phyloP scores from a whole-genome alignment of 2,888 invertebrate genomes.

The Zaprionus obscuricornis region DNA sequence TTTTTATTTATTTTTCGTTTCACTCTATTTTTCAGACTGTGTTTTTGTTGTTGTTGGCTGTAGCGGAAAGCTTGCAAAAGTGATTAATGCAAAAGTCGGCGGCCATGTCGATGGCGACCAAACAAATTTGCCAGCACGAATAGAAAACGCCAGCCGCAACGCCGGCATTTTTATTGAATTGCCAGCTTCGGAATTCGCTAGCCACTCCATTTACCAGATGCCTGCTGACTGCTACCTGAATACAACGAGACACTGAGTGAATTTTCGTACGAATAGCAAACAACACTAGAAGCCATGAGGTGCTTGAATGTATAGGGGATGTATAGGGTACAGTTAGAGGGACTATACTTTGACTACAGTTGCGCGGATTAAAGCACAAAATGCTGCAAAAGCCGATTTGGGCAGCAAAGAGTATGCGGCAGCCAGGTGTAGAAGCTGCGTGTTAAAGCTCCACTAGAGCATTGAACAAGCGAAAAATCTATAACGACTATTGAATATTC shows the following conservation, averaged over 20 bases:
- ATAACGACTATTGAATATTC: no score
- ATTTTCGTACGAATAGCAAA: constrained; percentile 9
- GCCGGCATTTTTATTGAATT: constrained; percentile 72
- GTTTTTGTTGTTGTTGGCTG: constrained; percentile 24
- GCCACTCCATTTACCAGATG: constrained; percentile 61
- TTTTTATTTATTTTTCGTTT: constrained; percentile 16
- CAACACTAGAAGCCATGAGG: neutral
- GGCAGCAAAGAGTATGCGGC: constrained; percentile 29
- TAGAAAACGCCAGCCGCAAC: constrained; percentile 59
- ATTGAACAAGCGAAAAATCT: no score
- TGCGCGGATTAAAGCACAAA: constrained; percentile 68
- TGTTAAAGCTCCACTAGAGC: constrained; percentile 36
- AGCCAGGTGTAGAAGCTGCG: constrained; percentile 23
- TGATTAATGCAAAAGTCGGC: constrained; percentile 75
- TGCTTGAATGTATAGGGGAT: neutral
- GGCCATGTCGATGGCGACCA: constrained; percentile 47
- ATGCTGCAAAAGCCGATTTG: constrained; percentile 61
- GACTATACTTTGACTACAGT: constrained; percentile 68
- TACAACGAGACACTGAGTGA: constrained; percentile 32
- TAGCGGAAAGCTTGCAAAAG: constrained; percentile 70
- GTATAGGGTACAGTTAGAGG: neutral
- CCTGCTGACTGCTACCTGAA: constrained; percentile 36
- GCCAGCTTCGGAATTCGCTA: constrained; percentile 59
- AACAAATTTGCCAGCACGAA: constrained; percentile 69
- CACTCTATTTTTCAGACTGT: constrained; percentile 6